These are phyloP conservation scores for Melanerpes aurifrons DNA, from an alignment of 2,113 vertebrate genomes.

Conservation along the genomic window DNA sequence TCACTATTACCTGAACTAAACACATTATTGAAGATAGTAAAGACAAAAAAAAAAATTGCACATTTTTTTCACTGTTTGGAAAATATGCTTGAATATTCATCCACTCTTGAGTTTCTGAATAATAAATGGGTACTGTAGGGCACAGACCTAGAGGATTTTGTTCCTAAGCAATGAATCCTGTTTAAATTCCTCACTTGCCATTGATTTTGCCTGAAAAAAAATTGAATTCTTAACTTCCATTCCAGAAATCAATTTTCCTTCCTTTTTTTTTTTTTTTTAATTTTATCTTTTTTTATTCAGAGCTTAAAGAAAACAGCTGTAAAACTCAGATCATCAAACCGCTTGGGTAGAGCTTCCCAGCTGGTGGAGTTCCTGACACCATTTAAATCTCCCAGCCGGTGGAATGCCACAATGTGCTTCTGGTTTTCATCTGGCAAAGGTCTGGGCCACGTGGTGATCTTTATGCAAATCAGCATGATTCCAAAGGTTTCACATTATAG, in stretches of 20 bases:
- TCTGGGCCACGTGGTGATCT: background rate
- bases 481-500: background rate
- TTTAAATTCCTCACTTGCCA: background rate
- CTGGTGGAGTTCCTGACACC: background rate
- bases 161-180: background rate
- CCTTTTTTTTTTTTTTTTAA: background rate
- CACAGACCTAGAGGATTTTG: background rate
- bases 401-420: fast-evolving
- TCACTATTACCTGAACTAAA: background rate
- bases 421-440: background rate
- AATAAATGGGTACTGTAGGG: background rate
- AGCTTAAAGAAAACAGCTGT: background rate
- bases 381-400: background rate
- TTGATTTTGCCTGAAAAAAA: background rate
- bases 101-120: background rate
- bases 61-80: background rate
- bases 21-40: background rate
- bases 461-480: background rate
- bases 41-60: background rate
- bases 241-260: background rate
- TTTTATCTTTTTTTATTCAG: background rate
- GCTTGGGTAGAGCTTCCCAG: background rate
- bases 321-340: background rate
- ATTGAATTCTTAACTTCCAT: background rate
- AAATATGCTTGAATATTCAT: background rate